phyloP scores from a whole-genome alignment of 2,888 invertebrate species.

The Pristionchus exspectatus region DNA sequence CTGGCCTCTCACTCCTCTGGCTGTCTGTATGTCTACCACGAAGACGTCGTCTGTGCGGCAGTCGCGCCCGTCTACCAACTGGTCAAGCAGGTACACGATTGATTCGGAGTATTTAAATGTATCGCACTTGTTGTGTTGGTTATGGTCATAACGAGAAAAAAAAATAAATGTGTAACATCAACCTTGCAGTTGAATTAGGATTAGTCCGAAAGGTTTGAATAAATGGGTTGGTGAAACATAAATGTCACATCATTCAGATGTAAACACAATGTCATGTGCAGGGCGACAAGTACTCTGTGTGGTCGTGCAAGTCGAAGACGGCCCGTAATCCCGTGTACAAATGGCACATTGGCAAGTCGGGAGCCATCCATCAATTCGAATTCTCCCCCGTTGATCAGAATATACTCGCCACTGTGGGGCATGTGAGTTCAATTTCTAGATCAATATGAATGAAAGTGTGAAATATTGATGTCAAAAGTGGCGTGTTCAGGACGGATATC shows the following conservation, averaged over 20 bases:
- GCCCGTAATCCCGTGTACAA: constrained; percentile 95
- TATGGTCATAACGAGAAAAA: no score
- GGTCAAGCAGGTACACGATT: constrained; percentile 70
- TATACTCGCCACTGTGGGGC: constrained; percentile 93
- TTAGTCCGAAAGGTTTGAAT: not conserved
- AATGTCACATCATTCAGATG: not conserved
- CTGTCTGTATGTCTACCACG: constrained; percentile 97
- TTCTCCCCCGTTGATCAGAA: constrained; percentile 93
- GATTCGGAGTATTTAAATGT: not conserved
- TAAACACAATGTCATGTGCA: constrained; percentile 55
- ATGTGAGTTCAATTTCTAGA: constrained; percentile 73
- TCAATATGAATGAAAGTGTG: not conserved
- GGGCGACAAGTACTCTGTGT: constrained; percentile 93
- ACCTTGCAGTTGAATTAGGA: no score
- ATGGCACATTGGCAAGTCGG: constrained; percentile 80
- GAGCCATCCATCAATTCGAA: constrained; percentile 92
- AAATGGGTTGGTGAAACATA: not conserved
- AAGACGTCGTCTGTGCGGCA: constrained; percentile 92
- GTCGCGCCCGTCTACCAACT: constrained; percentile 92
- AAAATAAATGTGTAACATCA: no score
- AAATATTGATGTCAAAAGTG: not conserved
- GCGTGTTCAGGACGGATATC: constrained; percentile 86
- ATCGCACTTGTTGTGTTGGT: no score
- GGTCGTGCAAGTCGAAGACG: constrained; percentile 96
- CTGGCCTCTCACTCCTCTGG: constrained; percentile 95